Conservation (phyloP, 1,140 invertebrate genomes). For the Araneus ventricosus region DNA sequence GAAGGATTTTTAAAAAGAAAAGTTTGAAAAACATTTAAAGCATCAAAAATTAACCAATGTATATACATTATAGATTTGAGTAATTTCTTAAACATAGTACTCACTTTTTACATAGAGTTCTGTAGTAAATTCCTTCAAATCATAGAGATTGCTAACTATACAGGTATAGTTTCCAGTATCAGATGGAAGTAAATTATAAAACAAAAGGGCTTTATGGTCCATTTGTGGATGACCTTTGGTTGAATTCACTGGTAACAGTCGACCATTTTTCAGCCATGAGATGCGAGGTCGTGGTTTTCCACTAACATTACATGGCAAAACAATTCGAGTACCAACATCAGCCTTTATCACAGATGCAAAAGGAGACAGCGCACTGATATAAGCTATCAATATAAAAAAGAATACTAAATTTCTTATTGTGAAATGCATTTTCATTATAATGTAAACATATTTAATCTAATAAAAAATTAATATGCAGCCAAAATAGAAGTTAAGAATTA, state of each 20-base stretch:
- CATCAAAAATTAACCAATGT: neutral
- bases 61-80: too few species aligned
- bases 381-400: slow-evolving; percentile 33
- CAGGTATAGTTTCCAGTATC: slow-evolving; percentile 76
- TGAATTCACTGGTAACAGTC: slow-evolving; percentile 9
- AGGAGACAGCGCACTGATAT: slow-evolving; percentile 54
- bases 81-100: neutral
- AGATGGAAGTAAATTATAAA: slow-evolving; percentile 19
- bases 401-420: too few species aligned
- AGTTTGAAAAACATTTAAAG: neutral
- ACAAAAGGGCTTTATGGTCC: slow-evolving; percentile 40
- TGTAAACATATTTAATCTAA: too few species aligned
- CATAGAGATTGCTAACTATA: slow-evolving; percentile 51
- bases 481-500: too few species aligned
- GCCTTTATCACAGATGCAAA: slow-evolving; percentile 52
- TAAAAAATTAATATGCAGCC: too few species aligned
- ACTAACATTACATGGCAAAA: slow-evolving; percentile 71
- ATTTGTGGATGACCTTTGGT: slow-evolving; percentile 23
- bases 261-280: slow-evolving; percentile 70
- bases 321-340: slow-evolving; percentile 67
- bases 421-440: neutral
- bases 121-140: slow-evolving; percentile 43
- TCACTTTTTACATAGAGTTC: slow-evolving; percentile 63
- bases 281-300: slow-evolving; percentile 32
- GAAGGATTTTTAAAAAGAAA: neutral